Conservation (phyloP, 1,140 invertebrate genomes). For the Cylas formicarius region DNA sequence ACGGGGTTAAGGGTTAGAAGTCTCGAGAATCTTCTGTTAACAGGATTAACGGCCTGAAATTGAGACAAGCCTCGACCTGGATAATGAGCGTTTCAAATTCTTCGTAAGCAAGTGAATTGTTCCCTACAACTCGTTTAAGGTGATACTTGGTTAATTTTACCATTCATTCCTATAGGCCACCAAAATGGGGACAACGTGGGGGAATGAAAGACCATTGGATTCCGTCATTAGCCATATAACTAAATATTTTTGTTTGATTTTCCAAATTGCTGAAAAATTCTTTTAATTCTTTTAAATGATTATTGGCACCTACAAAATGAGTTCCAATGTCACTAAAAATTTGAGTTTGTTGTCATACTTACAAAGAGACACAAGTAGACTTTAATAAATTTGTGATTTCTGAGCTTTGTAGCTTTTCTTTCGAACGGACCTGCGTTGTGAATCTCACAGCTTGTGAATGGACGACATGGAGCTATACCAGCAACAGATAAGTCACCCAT, state of each 20-base stretch:
- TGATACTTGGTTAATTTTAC: no score
- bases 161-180: no score
- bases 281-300: slow-evolving; percentile 1
- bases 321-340: slow-evolving; percentile 29
- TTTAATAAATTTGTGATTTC: slow-evolving; percentile 23
- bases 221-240: no score
- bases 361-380: slow-evolving; percentile 29
- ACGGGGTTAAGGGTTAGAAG: not conserved
- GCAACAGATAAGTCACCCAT: slow-evolving; percentile 37
- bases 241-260: not conserved
- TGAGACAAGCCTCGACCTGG: not conserved
- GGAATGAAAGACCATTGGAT: no score
- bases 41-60: not conserved
- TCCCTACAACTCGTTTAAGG: no score
- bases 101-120: no score
- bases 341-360: slow-evolving; percentile 18
- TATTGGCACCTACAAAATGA: slow-evolving; percentile 29
- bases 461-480: slow-evolving; percentile 6
- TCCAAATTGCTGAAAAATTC: not conserved
- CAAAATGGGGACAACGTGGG: no score
- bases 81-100: not conserved
- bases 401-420: slow-evolving; percentile 2
- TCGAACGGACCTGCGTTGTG: slow-evolving; percentile 37
- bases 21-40: not conserved
- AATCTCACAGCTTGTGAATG: slow-evolving; percentile 25